Percentiles rank a stretch among this genome's conserved stretches.
phyloP scores from a whole-genome alignment of 2,888 invertebrate genomes.

The Chrysolina oricalcia region DNA sequence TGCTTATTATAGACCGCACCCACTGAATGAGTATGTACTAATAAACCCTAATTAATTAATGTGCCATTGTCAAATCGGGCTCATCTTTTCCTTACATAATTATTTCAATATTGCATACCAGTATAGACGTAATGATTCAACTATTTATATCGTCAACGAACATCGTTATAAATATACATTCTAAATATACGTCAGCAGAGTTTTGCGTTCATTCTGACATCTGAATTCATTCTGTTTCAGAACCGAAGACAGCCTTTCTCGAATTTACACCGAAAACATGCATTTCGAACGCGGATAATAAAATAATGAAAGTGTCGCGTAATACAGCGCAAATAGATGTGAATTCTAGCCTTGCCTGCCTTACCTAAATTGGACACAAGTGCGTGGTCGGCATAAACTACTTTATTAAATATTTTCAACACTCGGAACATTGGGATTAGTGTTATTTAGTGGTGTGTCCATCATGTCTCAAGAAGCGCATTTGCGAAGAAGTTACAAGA shows the following conservation, averaged over 20 bases:
- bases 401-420: conserved; percentile 50
- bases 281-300: conserved; percentile 30
- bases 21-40: conserved; percentile 12
- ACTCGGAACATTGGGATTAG: conserved; percentile 40
- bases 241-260: conserved; percentile 9
- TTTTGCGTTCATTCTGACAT: conserved; percentile 48
- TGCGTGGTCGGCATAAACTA: conserved; percentile 66
- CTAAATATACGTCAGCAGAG: conserved; percentile 62
- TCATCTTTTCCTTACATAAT: conserved; percentile 55
- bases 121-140: conserved; percentile 55
- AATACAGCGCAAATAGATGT: conserved; percentile 41
- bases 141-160: conserved; percentile 64
- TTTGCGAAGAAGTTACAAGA: conserved; percentile 67
- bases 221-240: conserved; percentile 41
- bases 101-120: conserved; percentile 48
- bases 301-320: conserved; percentile 44
- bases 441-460: conserved; percentile 39
- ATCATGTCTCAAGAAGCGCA: conserved; percentile 60
- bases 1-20: conserved; percentile 33
- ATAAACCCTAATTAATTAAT: conserved; percentile 24
- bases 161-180: conserved; percentile 65
- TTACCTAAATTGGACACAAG: conserved; percentile 65
- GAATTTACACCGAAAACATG: conserved; percentile 24
- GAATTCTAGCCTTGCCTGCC: conserved; percentile 61
- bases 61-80: conserved; percentile 50